Conservation (phyloP, 1,140 invertebrate species). For the Caerostris extrusa region DNA sequence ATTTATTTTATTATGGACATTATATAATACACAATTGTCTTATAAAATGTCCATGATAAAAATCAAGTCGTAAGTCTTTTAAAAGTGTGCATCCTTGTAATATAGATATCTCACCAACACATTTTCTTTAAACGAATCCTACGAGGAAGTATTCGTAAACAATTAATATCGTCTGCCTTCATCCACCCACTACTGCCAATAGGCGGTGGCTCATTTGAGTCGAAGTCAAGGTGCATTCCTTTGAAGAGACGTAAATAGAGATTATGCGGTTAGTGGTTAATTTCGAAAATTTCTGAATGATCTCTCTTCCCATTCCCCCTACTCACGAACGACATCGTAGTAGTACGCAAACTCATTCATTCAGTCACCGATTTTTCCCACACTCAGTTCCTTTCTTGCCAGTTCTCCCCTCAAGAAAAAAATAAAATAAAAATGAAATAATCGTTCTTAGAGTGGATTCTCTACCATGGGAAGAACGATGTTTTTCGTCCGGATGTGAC, state of each 20-base stretch:
- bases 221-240: not conserved
- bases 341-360: slow-evolving; percentile 5
- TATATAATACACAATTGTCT: no score
- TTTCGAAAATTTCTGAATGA: not conserved
- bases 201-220: slow-evolving; percentile 22
- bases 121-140: not conserved
- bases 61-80: no score
- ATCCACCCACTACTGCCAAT: not conserved
- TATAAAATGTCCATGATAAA: no score
- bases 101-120: no score
- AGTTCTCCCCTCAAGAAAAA: not conserved
- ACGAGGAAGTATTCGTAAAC: not conserved
- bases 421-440: slow-evolving; percentile 44
- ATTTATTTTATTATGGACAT: no score
- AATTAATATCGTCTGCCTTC: not conserved
- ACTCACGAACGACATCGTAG: not conserved
- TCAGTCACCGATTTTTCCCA: slow-evolving; percentile 4
- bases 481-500: slow-evolving; percentile 15
- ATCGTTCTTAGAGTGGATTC: not conserved
- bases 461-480: slow-evolving; percentile 3
- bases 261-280: slow-evolving; percentile 7
- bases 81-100: no score
- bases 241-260: not conserved
- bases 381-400: not conserved
- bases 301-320: not conserved